Evolutionary conservation across 2,888 invertebrate species (phyloP).

Genomic region (Sarcophaga subvicina): DNA sequence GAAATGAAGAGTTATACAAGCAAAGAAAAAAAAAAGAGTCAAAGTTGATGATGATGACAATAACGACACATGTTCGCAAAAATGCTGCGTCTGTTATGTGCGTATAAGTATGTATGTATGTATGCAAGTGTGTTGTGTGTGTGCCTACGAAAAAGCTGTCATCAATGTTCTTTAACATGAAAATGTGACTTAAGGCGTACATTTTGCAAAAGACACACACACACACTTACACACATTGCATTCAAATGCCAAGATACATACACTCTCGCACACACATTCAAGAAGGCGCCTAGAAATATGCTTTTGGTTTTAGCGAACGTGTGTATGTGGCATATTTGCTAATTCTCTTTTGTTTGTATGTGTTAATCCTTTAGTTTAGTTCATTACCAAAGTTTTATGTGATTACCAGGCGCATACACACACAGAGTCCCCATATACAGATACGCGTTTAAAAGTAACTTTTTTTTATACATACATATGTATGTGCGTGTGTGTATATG

Average conservation of each 20-base stretch:
- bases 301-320: background rate
- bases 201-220: constrained; percentile 29
- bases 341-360: constrained; percentile 61
- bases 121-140: background rate
- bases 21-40: background rate
- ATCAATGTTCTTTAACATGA: constrained; percentile 52
- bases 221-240: background rate
- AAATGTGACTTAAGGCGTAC: constrained; percentile 47
- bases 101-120: background rate
- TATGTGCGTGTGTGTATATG: background rate
- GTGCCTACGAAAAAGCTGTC: constrained; percentile 34
- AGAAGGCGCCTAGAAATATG: background rate
- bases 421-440: background rate
- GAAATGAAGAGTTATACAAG: background rate
- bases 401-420: constrained; percentile 17
- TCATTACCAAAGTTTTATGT: constrained; percentile 62
- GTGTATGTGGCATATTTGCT: constrained; percentile 55
- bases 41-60: constrained; percentile 35
- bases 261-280: background rate
- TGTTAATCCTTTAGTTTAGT: constrained; percentile 68
- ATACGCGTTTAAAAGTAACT: background rate
- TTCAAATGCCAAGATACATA: background rate
- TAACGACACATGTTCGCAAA: constrained; percentile 41
- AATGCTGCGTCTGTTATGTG: constrained; percentile 7
- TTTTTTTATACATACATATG: background rate